These are phyloP conservation scores for Alcedo quadribrachys DNA, from an alignment of 2,797 vertebrate species.

Conservation along the genomic window DNA sequence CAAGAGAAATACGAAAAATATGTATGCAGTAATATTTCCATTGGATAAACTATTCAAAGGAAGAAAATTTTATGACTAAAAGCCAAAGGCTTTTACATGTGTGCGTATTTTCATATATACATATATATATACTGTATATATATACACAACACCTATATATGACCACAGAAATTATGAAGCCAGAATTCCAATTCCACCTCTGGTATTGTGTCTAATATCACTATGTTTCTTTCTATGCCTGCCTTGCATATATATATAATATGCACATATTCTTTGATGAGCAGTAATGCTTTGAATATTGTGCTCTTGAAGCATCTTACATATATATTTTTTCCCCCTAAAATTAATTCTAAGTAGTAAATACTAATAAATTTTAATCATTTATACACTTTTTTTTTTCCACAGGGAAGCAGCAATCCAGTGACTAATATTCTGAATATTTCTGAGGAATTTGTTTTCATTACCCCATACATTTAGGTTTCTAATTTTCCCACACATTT, in stretches of 20 bases:
- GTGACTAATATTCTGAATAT: background rate
- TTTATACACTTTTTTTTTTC: background rate
- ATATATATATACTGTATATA: background rate
- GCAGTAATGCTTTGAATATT: background rate
- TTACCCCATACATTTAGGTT: background rate
- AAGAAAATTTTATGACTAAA: background rate
- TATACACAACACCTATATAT: background rate
- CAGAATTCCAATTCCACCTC: background rate
- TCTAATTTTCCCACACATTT: background rate
- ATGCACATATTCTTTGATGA: background rate
- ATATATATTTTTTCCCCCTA: background rate
- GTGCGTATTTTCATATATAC: background rate
- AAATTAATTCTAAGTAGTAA: background rate
- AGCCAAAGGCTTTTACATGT: background rate
- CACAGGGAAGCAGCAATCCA: background rate
- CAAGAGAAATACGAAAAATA: background rate
- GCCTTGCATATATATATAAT: background rate
- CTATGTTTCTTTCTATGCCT: background rate
- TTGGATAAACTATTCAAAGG: background rate
- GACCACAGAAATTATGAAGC: background rate
- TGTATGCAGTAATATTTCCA: background rate
- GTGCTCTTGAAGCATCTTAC: background rate
- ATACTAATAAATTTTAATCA: background rate
- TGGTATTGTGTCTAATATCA: background rate
- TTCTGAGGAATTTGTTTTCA: background rate